phyloP scores from a whole-genome alignment of 2,113 vertebrate species.

The Tachysurus vachellii region DNA sequence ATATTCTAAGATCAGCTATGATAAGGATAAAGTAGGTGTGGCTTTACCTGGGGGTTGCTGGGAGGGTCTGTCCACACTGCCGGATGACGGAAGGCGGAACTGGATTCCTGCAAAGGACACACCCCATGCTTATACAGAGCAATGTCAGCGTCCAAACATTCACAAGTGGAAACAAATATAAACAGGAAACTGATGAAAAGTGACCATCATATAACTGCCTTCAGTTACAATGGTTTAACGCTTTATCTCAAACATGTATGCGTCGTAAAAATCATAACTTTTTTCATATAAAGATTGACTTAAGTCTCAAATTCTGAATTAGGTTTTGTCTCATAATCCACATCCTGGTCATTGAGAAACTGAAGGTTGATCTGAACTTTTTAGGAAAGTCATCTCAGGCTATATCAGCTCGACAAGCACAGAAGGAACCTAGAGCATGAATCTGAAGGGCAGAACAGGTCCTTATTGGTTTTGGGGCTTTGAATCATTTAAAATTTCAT shows the following conservation, averaged over 20 bases:
- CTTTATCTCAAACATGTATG: background rate
- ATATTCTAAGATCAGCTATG: no score
- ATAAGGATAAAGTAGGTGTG: background rate
- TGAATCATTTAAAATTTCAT: background rate
- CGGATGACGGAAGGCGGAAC: constrained; percentile 74
- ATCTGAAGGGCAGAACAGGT: background rate
- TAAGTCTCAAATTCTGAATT: background rate
- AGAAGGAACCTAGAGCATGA: background rate
- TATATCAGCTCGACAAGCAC: background rate
- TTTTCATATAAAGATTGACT: background rate
- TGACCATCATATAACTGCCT: background rate
- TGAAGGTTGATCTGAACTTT: background rate
- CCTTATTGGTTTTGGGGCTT: background rate
- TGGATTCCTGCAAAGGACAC: constrained; percentile 71
- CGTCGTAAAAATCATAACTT: background rate
- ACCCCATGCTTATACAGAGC: background rate
- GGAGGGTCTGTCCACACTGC: constrained; percentile 68
- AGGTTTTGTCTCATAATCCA: background rate
- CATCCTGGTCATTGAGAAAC: background rate
- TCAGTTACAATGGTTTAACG: background rate
- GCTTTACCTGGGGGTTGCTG: constrained; percentile 73
- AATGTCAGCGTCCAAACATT: background rate
- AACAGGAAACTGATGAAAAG: constrained; percentile 14
- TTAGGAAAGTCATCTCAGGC: background rate
- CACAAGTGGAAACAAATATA: background rate